Evolutionary conservation across 1,140 invertebrate genomes (phyloP), one percentile per base, ranked within the genome.

Genomic region (Mylabris phalerata): DNA sequence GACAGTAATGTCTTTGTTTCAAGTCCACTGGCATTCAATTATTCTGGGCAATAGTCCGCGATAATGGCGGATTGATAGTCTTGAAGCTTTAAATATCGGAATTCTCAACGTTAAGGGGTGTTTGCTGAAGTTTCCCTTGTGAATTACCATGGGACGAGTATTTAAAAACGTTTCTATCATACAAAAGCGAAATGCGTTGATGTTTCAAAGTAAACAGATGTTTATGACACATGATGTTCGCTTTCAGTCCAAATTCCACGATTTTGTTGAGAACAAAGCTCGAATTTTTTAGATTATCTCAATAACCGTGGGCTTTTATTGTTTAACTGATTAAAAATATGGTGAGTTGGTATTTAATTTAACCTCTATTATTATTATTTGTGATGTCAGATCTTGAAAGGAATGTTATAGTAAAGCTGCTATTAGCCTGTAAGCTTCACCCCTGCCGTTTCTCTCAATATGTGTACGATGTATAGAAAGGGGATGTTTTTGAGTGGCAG

Each of bases 1-100:
- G 66, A 57, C 55, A 71, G 65, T 72, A 73, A 73, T 70, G 63
- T 69, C 68, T 73, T 70, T 73, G 71, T 73, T 71, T 73, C 69
- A 68, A 72, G 65, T 67, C 63, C 66, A 69, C 65, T 67, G 66
- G 67, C 69, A 73, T 73, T 73, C 71, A 72, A 73, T 73, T 73
- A 73, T 73, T 73, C 65, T 70, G 70, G 62, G 71, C 71, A 72
- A 72, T 69, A 68, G 71, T 59, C 59, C 65, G 65, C 56, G 48
- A 72, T 73, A 70, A 73, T 70, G 47, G 63, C 48, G 65, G 63
- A 71, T 71, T 71, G 66, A 71, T 71, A 59, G 62, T 52, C 42
- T 42, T 60, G 60, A 67, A 32, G 4, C 32, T 32, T 32, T 32
- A 32, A 32, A 32, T 7, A 32, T 32, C 7, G 32, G 32, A 32